These are phyloP conservation scores for Chiloscyllium punctatum DNA, from an alignment of 2,797 vertebrate species.

Conservation along the genomic window DNA sequence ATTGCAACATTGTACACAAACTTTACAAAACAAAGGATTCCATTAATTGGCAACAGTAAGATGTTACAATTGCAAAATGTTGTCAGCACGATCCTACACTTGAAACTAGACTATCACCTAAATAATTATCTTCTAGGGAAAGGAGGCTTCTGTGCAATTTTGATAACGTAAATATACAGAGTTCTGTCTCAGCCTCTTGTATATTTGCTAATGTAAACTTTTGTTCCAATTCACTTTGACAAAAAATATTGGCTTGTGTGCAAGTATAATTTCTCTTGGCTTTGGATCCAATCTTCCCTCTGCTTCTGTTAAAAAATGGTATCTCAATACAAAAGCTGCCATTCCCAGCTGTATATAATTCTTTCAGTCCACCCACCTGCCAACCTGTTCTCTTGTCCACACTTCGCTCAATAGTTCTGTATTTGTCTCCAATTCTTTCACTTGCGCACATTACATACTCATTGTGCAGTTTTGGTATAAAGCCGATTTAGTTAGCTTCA, in stretches of 20 bases:
- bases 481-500: neutral
- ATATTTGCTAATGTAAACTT: neutral
- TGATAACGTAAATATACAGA: neutral
- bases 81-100: slow-evolving; percentile 42
- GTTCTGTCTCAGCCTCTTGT: neutral
- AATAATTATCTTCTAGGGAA: neutral
- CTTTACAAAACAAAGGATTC: neutral
- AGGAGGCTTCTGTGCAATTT: neutral
- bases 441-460: neutral
- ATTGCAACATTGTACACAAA: neutral
- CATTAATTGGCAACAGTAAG: neutral
- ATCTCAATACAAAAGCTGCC: neutral
- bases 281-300: neutral
- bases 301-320: neutral
- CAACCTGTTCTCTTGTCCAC: neutral
- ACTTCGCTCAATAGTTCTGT: neutral
- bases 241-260: neutral
- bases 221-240: neutral
- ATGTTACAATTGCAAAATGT: neutral
- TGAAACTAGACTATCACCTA: neutral
- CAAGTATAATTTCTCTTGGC: neutral
- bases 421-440: neutral
- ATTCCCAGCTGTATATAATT: neutral
- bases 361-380: neutral
- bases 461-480: neutral